These are phyloP conservation scores for Pseudomugil tenellus DNA, from an alignment of 2,797 vertebrate species.

Conservation along the genomic window DNA sequence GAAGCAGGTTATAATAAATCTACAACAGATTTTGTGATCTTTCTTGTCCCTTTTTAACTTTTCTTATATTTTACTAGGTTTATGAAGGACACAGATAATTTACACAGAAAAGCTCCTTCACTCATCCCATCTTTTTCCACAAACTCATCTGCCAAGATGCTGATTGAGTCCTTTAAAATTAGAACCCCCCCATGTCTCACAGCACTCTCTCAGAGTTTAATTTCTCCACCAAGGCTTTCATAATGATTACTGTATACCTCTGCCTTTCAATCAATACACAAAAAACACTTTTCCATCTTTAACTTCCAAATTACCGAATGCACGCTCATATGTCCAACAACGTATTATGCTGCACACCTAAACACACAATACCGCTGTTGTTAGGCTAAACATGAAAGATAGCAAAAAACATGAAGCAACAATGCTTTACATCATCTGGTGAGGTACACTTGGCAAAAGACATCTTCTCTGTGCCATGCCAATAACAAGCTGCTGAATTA, in stretches of 20 bases:
- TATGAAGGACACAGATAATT: constrained; percentile 20
- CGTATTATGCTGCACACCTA: constrained; percentile 2
- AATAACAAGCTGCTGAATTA: constrained; percentile 35
- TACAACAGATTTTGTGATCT: not conserved
- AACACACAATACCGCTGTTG: not conserved
- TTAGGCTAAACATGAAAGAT: constrained; percentile 24
- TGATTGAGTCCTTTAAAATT: constrained; percentile 60
- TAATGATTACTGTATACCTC: constrained; percentile 69
- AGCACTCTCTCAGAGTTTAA: constrained; percentile 48
- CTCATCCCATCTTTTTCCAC: constrained; percentile 51
- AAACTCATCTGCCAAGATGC: constrained; percentile 57
- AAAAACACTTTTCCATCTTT: constrained; percentile 40
- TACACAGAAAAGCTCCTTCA: constrained; percentile 29
- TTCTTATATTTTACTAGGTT: not conserved
- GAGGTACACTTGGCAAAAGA: constrained; percentile 15
- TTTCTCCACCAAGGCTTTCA: constrained; percentile 69
- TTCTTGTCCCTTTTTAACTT: not conserved
- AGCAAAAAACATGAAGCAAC: constrained; percentile 27
- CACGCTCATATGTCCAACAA: constrained; percentile 3
- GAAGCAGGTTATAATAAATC: not conserved
- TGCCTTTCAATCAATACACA: constrained; percentile 62
- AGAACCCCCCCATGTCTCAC: constrained; percentile 50
- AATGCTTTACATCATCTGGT: constrained; percentile 13
- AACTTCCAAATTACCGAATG: constrained; percentile 37
- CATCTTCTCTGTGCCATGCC: constrained; percentile 9